Evolutionary conservation across 2,113 vertebrate species (phyloP).

Genomic region (Paradoxurus hermaphroditus): DNA sequence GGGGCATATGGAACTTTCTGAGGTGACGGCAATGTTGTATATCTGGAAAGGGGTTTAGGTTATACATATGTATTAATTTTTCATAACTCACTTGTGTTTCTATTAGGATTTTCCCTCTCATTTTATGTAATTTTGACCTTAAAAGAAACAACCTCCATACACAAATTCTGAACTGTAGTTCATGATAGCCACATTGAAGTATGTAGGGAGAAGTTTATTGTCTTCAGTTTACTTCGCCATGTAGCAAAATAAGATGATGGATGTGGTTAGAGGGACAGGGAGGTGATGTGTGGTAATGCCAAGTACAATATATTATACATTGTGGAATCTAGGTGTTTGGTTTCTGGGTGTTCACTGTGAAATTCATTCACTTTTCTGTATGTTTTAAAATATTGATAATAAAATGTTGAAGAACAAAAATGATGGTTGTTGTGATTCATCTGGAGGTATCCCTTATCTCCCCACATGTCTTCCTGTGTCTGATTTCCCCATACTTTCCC

Average conservation of each 20-base stretch:
- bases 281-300: neutral
- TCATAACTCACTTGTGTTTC: neutral
- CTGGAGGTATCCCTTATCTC: neutral
- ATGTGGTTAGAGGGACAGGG: neutral
- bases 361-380: neutral
- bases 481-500: neutral
- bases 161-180: neutral
- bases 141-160: neutral
- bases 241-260: neutral
- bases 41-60: neutral
- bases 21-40: neutral
- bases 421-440: neutral
- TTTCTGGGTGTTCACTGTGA: neutral
- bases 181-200: neutral
- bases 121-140: conserved; percentile 2
- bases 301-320: neutral
- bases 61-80: neutral
- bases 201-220: neutral
- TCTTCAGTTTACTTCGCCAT: neutral
- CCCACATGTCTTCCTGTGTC: neutral
- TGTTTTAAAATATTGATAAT: neutral
- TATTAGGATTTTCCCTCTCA: neutral
- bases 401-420: neutral
- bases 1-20: neutral
- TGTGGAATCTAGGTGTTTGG: neutral